Evolutionary conservation across 2,797 vertebrate species (phyloP).

Genomic region (Sternarchorhynchus goeldii): DNA sequence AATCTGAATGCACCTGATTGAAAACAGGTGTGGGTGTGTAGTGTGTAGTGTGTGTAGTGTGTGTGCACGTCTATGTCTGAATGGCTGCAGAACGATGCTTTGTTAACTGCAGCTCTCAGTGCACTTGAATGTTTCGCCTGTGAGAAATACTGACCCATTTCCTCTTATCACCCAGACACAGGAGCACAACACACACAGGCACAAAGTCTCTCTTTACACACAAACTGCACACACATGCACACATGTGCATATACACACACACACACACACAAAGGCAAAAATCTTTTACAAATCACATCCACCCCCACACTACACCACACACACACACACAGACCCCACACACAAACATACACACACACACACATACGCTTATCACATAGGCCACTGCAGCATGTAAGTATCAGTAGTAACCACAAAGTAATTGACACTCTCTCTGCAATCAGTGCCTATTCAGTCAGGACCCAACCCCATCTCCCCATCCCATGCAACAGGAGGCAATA

Average conservation of each 20-base stretch:
- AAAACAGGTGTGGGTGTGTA: conserved; percentile 37
- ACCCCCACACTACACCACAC: no score
- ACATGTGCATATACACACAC: neutral
- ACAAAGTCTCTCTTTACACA: neutral
- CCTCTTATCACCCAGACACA: conserved; percentile 46
- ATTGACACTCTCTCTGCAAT: neutral
- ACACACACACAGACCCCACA: neutral
- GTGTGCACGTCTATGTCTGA: neutral
- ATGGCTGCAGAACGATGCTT: conserved; percentile 26
- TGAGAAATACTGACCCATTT: conserved; percentile 51
- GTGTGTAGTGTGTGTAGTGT: neutral
- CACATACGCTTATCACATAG: conserved; percentile 3
- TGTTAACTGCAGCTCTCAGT: conserved; percentile 17
- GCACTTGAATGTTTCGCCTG: conserved; percentile 36
- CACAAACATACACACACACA: conserved; percentile 5
- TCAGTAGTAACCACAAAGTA: neutral
- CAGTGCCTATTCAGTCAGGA: neutral
- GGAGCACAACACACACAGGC: conserved; percentile 18
- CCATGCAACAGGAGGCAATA: neutral
- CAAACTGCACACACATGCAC: neutral
- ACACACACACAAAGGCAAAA: neutral
- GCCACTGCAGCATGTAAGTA: neutral
- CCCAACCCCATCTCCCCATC: neutral
- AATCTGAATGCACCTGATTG: conserved; percentile 49
- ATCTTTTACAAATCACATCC: neutral